Evolutionary conservation across 2,113 vertebrate species (phyloP).

Genomic region (Thermophis baileyi): DNA sequence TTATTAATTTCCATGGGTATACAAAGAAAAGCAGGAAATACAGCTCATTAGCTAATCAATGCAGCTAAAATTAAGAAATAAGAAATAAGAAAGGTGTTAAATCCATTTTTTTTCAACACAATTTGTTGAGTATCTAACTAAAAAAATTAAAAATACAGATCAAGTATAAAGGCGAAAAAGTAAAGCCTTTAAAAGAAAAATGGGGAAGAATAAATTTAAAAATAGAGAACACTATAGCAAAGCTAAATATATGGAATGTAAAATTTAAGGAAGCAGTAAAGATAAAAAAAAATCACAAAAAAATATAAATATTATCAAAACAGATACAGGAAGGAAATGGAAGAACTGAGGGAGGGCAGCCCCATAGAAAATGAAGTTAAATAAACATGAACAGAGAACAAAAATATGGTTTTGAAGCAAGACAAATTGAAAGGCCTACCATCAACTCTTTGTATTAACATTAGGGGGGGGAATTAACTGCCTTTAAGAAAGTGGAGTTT

Average conservation of each 20-base stretch:
- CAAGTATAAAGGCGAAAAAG: not conserved
- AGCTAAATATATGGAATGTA: not conserved
- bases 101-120: not conserved
- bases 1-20: not conserved
- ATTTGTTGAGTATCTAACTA: not conserved
- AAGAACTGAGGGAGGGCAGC: not conserved
- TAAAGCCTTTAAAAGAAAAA: not conserved
- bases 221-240: not conserved
- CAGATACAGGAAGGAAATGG: not conserved
- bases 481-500: not conserved
- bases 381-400: not conserved
- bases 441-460: not conserved
- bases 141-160: not conserved
- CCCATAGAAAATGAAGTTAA: not conserved
- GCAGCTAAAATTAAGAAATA: not conserved
- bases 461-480: not conserved
- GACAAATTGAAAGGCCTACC: not conserved
- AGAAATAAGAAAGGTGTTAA: not conserved
- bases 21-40: not conserved
- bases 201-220: not conserved
- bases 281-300: not conserved
- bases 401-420: not conserved
- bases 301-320: not conserved
- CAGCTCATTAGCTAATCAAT: not conserved
- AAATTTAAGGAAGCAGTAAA: not conserved